A percentile compares a stretch with the other conserved stretches of the same genome.
These are phyloP conservation scores for Casuarius casuarius DNA, from an alignment of 2,113 vertebrate genomes.

Conservation along the genomic window DNA sequence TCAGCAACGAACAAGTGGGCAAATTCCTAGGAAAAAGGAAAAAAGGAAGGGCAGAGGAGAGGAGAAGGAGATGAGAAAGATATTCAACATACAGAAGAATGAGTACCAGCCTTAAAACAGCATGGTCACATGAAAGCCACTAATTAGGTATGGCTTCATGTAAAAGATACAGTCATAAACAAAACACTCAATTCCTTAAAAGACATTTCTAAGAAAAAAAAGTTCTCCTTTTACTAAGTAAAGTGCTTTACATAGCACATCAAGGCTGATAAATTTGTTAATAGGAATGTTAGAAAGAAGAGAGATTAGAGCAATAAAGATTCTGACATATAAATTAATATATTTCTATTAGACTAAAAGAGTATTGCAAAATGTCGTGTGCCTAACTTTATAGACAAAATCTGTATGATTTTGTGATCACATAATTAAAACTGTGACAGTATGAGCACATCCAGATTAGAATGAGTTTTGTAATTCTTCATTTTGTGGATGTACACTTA, in stretches of 20 bases:
- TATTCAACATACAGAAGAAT: background rate
- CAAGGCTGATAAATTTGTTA: conserved; percentile 13
- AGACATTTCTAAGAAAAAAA: background rate
- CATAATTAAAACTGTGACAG: background rate
- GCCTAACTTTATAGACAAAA: background rate
- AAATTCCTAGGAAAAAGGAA: background rate
- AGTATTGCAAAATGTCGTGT: background rate
- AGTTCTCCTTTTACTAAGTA: background rate
- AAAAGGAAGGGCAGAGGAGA: background rate
- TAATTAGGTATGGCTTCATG: background rate
- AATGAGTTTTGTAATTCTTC: background rate
- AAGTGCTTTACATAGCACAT: background rate
- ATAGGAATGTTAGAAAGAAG: background rate
- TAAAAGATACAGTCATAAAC: background rate
- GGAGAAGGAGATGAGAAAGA: background rate
- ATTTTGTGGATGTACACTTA: background rate
- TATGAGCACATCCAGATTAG: background rate
- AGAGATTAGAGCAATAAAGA: background rate
- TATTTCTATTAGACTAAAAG: background rate
- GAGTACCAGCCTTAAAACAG: background rate
- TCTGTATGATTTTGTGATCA: background rate
- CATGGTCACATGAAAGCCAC: background rate
- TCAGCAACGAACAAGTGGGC: background rate
- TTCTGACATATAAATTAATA: background rate
- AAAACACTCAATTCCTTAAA: background rate